A percentile compares a stretch with the other conserved stretches of the same genome.
phyloP scores from a whole-genome alignment of 2,888 invertebrate species.

The Cancer borealis region DNA sequence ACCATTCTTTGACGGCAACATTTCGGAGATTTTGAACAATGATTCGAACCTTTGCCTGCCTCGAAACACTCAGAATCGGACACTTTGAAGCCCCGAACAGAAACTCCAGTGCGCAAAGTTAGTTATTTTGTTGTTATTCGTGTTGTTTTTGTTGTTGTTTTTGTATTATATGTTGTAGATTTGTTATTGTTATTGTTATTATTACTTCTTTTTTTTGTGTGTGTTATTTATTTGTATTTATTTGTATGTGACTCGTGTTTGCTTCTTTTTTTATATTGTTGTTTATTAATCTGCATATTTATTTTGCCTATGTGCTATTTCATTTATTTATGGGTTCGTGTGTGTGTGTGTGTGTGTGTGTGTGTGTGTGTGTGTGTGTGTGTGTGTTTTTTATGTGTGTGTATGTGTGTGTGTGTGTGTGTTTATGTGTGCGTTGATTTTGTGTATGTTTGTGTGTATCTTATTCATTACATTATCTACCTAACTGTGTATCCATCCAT shows the following conservation, averaged over 20 bases:
- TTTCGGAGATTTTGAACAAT: not conserved
- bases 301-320: not conserved
- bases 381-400: not conserved
- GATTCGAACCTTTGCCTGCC: not conserved
- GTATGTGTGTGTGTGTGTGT: not conserved
- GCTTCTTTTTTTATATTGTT: not conserved
- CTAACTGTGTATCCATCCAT: not conserved
- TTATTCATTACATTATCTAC: not conserved
- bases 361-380: not conserved
- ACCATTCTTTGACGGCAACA: not conserved
- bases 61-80: not conserved
- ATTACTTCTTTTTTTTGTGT: not conserved
- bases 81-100: conserved; percentile 2
- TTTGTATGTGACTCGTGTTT: not conserved
- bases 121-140: not conserved
- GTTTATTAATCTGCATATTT: not conserved
- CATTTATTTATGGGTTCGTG: not conserved
- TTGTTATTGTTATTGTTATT: no score
- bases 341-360: conserved; percentile 2
- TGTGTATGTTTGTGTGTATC: not conserved
- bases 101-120: not conserved
- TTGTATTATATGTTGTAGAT: no score
- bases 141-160: not conserved
- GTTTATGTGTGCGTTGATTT: not conserved
- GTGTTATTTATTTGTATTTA: not conserved